phyloP scores from a whole-genome alignment of 2,113 vertebrate species.

The Seriola quinqueradiata region DNA sequence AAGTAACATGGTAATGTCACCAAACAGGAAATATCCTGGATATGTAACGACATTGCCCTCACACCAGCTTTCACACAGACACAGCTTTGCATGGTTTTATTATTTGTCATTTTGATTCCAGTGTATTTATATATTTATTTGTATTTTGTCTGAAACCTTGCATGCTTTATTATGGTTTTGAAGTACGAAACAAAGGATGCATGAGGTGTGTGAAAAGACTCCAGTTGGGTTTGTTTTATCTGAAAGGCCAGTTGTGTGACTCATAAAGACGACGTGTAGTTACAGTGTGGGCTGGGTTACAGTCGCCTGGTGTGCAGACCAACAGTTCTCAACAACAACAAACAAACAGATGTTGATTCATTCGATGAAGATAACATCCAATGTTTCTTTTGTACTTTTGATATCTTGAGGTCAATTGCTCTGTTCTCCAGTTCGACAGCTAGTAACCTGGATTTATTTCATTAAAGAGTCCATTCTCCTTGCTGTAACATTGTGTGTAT shows the following conservation, averaged over 20 bases:
- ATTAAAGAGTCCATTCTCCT: slow-evolving; percentile 25
- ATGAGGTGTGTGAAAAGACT: slow-evolving; percentile 26
- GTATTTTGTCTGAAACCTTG: slow-evolving; percentile 13
- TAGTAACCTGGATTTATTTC: slow-evolving; percentile 36
- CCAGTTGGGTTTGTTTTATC: not conserved
- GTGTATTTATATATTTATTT: slow-evolving; percentile 24
- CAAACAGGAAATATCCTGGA: not conserved
- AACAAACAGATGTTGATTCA: not conserved
- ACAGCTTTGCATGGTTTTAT: slow-evolving; percentile 52
- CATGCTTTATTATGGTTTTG: slow-evolving; percentile 45
- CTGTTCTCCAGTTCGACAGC: slow-evolving; percentile 36
- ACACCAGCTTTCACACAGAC: slow-evolving; percentile 31
- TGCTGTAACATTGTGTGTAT: slow-evolving; percentile 43
- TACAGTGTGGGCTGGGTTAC: slow-evolving; percentile 30
- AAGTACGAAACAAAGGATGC: slow-evolving; percentile 39
- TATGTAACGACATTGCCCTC: not conserved
- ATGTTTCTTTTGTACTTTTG: not conserved
- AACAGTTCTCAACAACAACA: slow-evolving; percentile 10
- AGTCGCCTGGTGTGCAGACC: slow-evolving; percentile 33
- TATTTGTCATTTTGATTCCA: slow-evolving; percentile 40
- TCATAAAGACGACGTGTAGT: not conserved
- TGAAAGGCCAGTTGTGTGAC: slow-evolving; percentile 42
- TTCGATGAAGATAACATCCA: too few species aligned
- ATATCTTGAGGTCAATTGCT: slow-evolving; percentile 17
- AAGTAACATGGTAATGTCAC: not conserved